A percentile compares a stretch with the other conserved stretches of the same genome.
Evolutionary conservation across 2,797 vertebrate genomes (phyloP).

Genomic region (Bovichtus variegatus): DNA sequence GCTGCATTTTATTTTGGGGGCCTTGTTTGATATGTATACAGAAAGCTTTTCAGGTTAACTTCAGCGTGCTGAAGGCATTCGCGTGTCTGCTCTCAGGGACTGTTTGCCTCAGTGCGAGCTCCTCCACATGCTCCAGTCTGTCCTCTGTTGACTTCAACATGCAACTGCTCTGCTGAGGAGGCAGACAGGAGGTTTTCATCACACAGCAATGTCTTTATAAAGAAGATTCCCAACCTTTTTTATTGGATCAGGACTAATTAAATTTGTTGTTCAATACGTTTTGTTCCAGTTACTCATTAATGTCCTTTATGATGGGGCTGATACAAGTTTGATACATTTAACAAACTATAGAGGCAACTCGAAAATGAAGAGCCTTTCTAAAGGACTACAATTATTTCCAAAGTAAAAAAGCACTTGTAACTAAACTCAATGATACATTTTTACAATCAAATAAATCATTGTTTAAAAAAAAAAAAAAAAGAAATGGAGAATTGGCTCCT

Average conservation of each 20-base stretch:
- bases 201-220: background rate
- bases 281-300: background rate
- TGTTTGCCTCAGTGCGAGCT: slow-evolving; percentile 42
- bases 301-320: background rate
- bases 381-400: background rate
- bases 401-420: background rate
- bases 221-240: background rate
- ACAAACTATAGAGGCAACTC: background rate
- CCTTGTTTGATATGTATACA: slow-evolving; percentile 69
- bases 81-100: slow-evolving; percentile 57
- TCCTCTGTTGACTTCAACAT: slow-evolving; percentile 48
- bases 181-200: too few species aligned
- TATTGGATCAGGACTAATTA: background rate
- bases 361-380: background rate
- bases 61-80: slow-evolving; percentile 50
- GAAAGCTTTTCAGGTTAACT: slow-evolving; percentile 63
- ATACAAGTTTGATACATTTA: background rate
- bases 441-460: too few species aligned
- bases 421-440: too few species aligned
- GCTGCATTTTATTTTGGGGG: slow-evolving; percentile 55
- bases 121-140: slow-evolving; percentile 17
- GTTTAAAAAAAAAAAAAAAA: too few species aligned
- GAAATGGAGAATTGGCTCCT: background rate
- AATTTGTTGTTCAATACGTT: background rate
- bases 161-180: too few species aligned